These are phyloP conservation scores for Sphyrna mokarran DNA, from an alignment of 2,113 vertebrate genomes.

Conservation along the genomic window DNA sequence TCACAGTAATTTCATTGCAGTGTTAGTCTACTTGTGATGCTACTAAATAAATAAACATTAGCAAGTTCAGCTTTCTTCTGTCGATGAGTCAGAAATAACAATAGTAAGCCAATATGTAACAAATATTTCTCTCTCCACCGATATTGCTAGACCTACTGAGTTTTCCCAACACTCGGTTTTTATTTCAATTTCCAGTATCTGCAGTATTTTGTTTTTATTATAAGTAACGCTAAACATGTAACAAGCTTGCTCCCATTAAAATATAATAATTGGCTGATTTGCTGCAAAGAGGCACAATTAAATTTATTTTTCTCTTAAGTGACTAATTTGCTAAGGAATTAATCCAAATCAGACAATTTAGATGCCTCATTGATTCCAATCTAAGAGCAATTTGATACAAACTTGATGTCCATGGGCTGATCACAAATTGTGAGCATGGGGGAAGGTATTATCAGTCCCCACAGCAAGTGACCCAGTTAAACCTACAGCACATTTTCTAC, in stretches of 20 bases:
- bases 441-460: too few relatives aligned
- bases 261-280: background rate
- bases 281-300: background rate
- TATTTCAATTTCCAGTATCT: too few relatives aligned
- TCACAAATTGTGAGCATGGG: background rate
- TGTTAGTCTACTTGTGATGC: too few relatives aligned
- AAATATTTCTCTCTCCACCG: too few relatives aligned
- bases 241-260: background rate
- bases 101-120: background rate
- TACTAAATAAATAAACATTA: too few relatives aligned
- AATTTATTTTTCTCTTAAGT: background rate
- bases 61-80: background rate
- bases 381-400: background rate
- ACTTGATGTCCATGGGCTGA: background rate
- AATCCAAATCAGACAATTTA: background rate
- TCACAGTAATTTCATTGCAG: too few relatives aligned
- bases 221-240: background rate
- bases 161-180: too few relatives aligned
- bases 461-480: too few relatives aligned
- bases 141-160: too few relatives aligned
- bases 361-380: background rate
- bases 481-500: too few relatives aligned
- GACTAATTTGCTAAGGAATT: background rate
- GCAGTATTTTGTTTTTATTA: too few relatives aligned
- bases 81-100: background rate